These are phyloP conservation scores for Homalodisca vitripennis DNA, from an alignment of 1,140 invertebrate species.

Conservation along the genomic window DNA sequence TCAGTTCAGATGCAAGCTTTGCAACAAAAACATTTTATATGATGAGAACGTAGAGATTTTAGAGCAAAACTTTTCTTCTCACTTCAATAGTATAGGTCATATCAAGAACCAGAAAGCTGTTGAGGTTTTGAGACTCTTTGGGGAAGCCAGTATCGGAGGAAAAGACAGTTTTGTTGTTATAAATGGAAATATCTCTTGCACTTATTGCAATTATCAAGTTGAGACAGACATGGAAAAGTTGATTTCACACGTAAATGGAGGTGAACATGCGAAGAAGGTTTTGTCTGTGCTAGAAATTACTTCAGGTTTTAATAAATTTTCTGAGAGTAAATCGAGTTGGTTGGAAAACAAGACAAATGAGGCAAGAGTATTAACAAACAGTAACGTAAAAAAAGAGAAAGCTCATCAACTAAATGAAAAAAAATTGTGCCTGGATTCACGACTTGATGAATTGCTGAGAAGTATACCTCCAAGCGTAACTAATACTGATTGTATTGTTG, in stretches of 20 bases:
- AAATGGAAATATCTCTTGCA: constrained; percentile 6
- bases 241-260: not conserved
- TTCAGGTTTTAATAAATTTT: not conserved
- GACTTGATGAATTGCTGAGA: not conserved
- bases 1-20: constrained; percentile 3
- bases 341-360: not conserved
- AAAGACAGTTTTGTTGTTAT: not conserved
- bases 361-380: not conserved
- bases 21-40: not conserved
- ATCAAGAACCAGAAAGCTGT: not conserved
- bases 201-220: not conserved
- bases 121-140: not conserved
- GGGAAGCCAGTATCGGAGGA: not conserved
- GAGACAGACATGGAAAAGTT: constrained; percentile 2
- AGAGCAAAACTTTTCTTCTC: not conserved
- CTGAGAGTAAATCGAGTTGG: not conserved
- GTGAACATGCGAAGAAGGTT: not conserved
- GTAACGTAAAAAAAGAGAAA: not conserved
- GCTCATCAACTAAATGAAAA: not conserved
- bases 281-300: not conserved
- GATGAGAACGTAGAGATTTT: not conserved
- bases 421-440: not conserved
- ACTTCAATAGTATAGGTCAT: not conserved
- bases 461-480: not conserved
- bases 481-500: not conserved